Percentiles rank a stretch among this genome's conserved stretches.
phyloP scores from a whole-genome alignment of 2,113 vertebrate genomes.

The Electrona antarctica region DNA sequence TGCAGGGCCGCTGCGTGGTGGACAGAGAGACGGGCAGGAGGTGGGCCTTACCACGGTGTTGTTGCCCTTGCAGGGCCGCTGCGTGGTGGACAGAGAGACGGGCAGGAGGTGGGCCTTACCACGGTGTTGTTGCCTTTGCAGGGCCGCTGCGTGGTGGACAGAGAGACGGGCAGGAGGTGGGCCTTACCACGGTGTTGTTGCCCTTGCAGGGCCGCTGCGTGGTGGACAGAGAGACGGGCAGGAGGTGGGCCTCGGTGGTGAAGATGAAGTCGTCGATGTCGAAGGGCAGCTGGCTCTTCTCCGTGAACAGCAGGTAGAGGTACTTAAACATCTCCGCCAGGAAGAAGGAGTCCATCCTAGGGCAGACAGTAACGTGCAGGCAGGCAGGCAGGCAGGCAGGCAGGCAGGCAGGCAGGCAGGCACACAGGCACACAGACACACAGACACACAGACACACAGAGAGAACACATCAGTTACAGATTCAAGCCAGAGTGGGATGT shows the following conservation, averaged over 20 bases:
- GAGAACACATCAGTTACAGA: not conserved
- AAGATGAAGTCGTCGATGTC: conserved; percentile 97
- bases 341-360: conserved; percentile 98
- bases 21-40: conserved; percentile 94
- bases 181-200: conserved; percentile 86
- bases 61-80: conserved; percentile 64
- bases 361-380: too few species aligned
- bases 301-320: conserved; percentile 94
- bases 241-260: conserved; percentile 95
- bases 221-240: conserved; percentile 94
- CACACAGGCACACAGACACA: not conserved
- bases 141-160: conserved; percentile 84
- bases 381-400: too few species aligned
- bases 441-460: not conserved
- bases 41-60: conserved; percentile 97
- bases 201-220: conserved; percentile 71
- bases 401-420: too few species aligned
- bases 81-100: conserved; percentile 91
- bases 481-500: not conserved
- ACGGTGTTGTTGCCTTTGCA: too few species aligned
- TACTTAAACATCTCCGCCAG: conserved; percentile 99
- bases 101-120: conserved; percentile 96
- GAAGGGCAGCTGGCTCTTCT: conserved; percentile 92
- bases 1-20: conserved; percentile 78
- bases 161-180: conserved; percentile 93